Evolutionary conservation across 2,797 vertebrate genomes (phyloP).

Genomic region (Prunella strophiata): DNA sequence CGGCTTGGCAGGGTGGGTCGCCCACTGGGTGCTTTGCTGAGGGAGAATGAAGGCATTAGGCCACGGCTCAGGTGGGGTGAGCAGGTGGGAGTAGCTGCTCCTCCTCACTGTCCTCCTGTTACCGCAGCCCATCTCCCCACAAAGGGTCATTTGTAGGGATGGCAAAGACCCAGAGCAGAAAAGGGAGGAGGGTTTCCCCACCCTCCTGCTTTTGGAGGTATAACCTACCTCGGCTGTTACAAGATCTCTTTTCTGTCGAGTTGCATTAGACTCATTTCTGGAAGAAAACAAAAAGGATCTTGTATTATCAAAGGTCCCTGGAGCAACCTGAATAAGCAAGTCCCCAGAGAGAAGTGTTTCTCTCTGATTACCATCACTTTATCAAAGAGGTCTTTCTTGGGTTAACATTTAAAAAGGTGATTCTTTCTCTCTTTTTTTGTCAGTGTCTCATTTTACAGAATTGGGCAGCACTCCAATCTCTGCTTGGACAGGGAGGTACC

Average conservation of each 20-base stretch:
- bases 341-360: constrained; percentile 76
- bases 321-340: constrained; percentile 77
- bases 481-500: constrained; percentile 60
- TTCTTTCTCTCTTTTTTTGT: background rate
- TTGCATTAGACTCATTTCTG: constrained; percentile 94
- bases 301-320: constrained; percentile 82
- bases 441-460: constrained; percentile 70
- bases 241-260: constrained; percentile 97
- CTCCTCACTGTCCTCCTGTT: constrained; percentile 64
- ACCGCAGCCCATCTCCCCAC: constrained; percentile 55
- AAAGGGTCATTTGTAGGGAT: constrained; percentile 76
- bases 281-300: constrained; percentile 85
- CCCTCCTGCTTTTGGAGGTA: constrained; percentile 80
- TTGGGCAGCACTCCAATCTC: constrained; percentile 23
- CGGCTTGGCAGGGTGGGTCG: fast-evolving
- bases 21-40: background rate
- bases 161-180: constrained; percentile 57
- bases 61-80: background rate
- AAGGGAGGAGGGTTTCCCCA: constrained; percentile 73
- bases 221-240: constrained; percentile 96
- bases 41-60: background rate
- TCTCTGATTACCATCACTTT: constrained; percentile 78
- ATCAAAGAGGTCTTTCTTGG: constrained; percentile 83
- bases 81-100: constrained; percentile 49
- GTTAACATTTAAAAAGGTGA: constrained; percentile 72